These are phyloP conservation scores for Pica pica DNA, from an alignment of 2,113 vertebrate species.

Conservation along the genomic window DNA sequence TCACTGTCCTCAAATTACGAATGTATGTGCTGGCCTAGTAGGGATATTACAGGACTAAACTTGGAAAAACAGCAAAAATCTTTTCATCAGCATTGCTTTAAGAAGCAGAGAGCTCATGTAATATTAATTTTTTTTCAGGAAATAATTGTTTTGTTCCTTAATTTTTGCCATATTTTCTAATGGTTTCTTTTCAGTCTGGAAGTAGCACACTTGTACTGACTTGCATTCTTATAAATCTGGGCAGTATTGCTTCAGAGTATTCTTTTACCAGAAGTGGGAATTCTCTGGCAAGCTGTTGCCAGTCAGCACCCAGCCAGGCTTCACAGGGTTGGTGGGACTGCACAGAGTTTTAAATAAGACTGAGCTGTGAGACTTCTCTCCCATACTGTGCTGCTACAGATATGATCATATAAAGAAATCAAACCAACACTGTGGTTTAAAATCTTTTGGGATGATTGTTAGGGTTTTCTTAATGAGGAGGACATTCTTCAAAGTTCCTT, in stretches of 20 bases:
- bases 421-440: background rate
- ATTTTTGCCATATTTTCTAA: background rate
- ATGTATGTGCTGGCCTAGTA: background rate
- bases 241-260: background rate
- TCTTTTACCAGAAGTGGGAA: background rate
- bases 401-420: background rate
- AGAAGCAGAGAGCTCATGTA: background rate
- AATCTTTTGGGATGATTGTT: background rate
- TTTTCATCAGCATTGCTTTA: background rate
- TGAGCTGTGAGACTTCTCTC: background rate
- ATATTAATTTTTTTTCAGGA: background rate
- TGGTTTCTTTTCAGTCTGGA: background rate
- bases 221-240: background rate
- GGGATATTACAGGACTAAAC: background rate
- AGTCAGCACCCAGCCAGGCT: background rate
- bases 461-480: background rate
- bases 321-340: background rate
- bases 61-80: background rate
- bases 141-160: background rate
- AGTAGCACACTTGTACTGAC: background rate
- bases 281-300: background rate
- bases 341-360: background rate
- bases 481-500: background rate
- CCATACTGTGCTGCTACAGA: background rate
- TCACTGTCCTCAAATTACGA: background rate